Conservation (phyloP, 2,888 invertebrate species). For the Lepidocyrtoides sp. region DNA sequence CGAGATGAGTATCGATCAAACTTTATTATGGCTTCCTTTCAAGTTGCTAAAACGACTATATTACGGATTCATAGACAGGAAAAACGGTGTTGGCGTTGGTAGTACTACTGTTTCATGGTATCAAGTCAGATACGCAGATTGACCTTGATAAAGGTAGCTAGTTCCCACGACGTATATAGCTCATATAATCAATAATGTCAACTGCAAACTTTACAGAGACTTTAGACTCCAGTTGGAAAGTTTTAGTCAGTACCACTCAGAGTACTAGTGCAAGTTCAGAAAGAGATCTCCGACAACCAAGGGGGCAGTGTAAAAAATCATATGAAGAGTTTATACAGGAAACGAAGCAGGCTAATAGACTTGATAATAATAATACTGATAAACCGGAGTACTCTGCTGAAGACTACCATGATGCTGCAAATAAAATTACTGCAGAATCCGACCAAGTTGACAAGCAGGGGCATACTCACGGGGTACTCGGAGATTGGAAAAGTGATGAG, state of each 20-base stretch:
- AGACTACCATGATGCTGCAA: not conserved
- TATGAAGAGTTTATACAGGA: slow-evolving; percentile 29
- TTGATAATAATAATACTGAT: too few relatives aligned
- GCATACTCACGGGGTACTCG: not conserved
- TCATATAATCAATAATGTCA: slow-evolving; percentile 6
- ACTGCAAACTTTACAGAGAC: not conserved
- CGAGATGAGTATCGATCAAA: slow-evolving; percentile 76
- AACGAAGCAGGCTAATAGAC: not conserved
- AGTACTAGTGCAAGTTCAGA: too few relatives aligned
- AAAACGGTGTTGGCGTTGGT: too few relatives aligned
- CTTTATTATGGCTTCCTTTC: not conserved
- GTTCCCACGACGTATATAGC: too few relatives aligned
- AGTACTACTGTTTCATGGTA: too few relatives aligned
- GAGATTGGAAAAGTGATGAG: slow-evolving; percentile 21
- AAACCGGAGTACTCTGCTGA: not conserved
- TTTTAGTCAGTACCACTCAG: not conserved
- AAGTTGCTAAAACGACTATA: slow-evolving; percentile 57
- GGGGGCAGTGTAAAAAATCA: not conserved
- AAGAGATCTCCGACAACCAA: not conserved
- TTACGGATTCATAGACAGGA: not conserved
- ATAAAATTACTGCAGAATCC: not conserved
- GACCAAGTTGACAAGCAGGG: not conserved
- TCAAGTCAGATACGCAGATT: too few relatives aligned
- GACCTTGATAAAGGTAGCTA: too few relatives aligned
- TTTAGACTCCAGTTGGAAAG: not conserved